These are phyloP conservation scores for Cnemophilus loriae DNA, from an alignment of 2,113 vertebrate genomes.

Conservation along the genomic window DNA sequence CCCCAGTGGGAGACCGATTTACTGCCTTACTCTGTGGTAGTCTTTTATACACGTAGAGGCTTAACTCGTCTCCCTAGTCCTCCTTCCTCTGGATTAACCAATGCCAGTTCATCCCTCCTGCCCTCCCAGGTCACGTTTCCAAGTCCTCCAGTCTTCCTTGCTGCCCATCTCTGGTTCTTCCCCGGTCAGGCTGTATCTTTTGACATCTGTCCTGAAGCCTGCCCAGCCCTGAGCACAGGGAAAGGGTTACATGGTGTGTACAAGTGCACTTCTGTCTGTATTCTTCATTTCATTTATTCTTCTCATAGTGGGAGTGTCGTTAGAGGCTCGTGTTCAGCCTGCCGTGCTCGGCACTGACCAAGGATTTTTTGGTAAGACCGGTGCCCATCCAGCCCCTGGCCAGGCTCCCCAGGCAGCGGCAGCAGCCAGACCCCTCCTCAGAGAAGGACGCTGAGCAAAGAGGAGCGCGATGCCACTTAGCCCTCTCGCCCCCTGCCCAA, in stretches of 20 bases:
- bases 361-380: neutral
- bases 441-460: neutral
- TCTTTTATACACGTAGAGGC: neutral
- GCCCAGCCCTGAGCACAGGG: neutral
- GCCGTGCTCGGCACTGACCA: neutral
- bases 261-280: fast-evolving
- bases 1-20: neutral
- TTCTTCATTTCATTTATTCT: neutral
- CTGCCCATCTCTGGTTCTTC: neutral
- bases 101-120: neutral
- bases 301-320: neutral
- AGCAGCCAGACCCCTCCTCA: neutral
- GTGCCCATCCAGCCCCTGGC: neutral
- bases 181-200: neutral
- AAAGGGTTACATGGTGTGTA: neutral
- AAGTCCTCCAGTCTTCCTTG: neutral
- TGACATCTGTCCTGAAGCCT: neutral
- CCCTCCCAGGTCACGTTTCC: neutral
- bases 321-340: neutral
- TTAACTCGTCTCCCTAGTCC: neutral
- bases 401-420: neutral
- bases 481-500: neutral
- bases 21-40: neutral
- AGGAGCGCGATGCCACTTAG: fast-evolving
- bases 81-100: neutral